phyloP scores from a whole-genome alignment of 1,140 invertebrate genomes.

The Hormaphis cornu region DNA sequence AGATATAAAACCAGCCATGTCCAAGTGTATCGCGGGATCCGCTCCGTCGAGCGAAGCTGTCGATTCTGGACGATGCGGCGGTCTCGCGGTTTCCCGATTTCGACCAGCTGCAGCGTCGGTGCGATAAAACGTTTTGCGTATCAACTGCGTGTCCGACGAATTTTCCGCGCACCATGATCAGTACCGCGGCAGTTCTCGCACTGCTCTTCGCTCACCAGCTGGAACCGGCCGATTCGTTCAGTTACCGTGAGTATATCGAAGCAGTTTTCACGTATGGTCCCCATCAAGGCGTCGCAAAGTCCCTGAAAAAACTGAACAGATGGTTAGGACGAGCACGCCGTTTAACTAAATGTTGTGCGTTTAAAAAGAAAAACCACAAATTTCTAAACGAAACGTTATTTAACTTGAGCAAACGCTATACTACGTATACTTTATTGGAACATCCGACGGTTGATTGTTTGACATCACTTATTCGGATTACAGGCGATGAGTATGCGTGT shows the following conservation, averaged over 20 bases:
- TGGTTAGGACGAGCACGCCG: too few relatives aligned
- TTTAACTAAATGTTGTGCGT: too few relatives aligned
- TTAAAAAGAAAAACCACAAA: too few relatives aligned
- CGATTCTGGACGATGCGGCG: neutral
- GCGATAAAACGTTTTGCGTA: neutral
- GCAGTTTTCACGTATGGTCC: too few relatives aligned
- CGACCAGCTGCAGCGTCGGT: neutral
- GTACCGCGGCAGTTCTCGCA: neutral
- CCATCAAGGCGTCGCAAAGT: too few relatives aligned
- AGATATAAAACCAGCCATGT: neutral
- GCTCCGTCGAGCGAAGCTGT: neutral
- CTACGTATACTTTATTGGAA: too few relatives aligned
- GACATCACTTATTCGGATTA: too few relatives aligned
- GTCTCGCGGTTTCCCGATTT: neutral
- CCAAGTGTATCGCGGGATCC: neutral
- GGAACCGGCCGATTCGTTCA: neutral
- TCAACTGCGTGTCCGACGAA: neutral
- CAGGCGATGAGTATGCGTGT: too few relatives aligned
- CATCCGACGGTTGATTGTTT: too few relatives aligned
- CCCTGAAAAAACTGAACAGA: too few relatives aligned
- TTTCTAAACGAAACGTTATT: too few relatives aligned
- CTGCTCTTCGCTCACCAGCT: neutral
- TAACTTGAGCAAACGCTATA: too few relatives aligned
- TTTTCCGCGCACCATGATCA: neutral
- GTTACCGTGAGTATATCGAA: slow-evolving; percentile 12